Base-by-base conservation (phyloP, 2,797 vertebrate genomes). In the Uromys caudimaculatus region DNA sequence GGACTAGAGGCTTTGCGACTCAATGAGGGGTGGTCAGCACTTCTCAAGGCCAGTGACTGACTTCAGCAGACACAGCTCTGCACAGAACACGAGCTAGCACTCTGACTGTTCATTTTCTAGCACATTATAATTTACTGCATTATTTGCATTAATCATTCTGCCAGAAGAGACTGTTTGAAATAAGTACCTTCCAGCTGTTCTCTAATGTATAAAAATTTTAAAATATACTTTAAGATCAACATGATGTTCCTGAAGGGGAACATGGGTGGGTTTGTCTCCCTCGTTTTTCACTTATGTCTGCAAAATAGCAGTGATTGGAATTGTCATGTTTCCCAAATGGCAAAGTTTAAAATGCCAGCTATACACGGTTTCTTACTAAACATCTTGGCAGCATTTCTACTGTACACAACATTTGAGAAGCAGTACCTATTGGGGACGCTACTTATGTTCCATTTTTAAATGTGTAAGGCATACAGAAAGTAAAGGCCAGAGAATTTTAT, bases 91-190 rank as follows among this genome's bases (percentile, higher is more conserved):
- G 27, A 11, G 50, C 71, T 94, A 93, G n/a, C 11, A 13, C 32
- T 85, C 44, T 93, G 78, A 23, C 32, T 69, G 0, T 41, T 78
- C 9, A 69, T 89, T 93, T 52, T 0, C 50, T 77, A 86, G 21
- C 35, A 44, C 3, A 60, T 97, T 96, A 93, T 54, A 96, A 96
- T 97, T 87, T 77, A 6, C 64, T 83, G n/a, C 19, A 79, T 93
- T 97, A 89, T 94, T 97, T 97, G 67, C 56, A 87, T 92, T 71
- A 96, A 97, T 67, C 91, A 60, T 95, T 56, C 32, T 88, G 11
- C 92, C 93, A 97, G 60, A 78, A 96, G 78, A 90, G 23, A 97
- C n/a, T 97, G 97, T 93, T 97, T 69, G 89, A 97, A 97, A 89
- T 97, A 95, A 90, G 89, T 95, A 86, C 73, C 90, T 90, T 19